Evolutionary conservation across 30 jellyfish, hydroid and myxozoan species (phyloP).

Genomic region (Sanderia malayensis): DNA sequence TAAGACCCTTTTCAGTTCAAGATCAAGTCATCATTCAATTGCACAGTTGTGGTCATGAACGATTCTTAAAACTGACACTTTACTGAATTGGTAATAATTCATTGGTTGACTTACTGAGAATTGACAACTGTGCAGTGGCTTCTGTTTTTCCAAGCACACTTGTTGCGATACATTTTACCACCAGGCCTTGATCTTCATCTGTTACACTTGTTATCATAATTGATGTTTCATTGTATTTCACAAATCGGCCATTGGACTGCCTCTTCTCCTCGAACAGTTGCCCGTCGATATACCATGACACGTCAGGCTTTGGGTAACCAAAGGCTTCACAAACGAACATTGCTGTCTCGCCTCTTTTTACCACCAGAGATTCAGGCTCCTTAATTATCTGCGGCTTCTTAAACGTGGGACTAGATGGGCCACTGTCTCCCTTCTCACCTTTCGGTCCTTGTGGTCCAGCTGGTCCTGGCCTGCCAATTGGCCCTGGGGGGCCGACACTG

Average conservation of each 20-base stretch:
- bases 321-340: conserved; percentile 7
- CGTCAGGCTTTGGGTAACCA: conserved; percentile 3
- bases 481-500: not conserved
- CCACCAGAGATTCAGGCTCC: conserved; percentile 14
- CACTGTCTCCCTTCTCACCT: conserved; percentile 3
- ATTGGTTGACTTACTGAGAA: conserved; percentile 2
- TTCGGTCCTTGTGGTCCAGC: conserved; percentile 3
- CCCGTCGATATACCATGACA: not conserved
- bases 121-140: conserved; percentile 1
- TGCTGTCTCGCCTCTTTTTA: not conserved
- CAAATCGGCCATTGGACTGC: not conserved
- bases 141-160: conserved; percentile 1
- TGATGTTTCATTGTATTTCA: not conserved
- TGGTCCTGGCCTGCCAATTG: not conserved
- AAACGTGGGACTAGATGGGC: not conserved
- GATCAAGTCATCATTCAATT: not conserved
- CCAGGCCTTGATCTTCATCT: not conserved
- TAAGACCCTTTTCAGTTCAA: too few relatives aligned
- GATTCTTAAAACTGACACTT: not conserved
- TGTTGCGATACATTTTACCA: conserved; percentile 1
- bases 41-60: not conserved
- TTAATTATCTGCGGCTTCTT: conserved; percentile 4
- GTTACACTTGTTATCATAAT: not conserved
- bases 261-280: not conserved
- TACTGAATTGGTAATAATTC: not conserved